Conservation (phyloP, 1,140 invertebrate species). For the Euwallacea similis region DNA sequence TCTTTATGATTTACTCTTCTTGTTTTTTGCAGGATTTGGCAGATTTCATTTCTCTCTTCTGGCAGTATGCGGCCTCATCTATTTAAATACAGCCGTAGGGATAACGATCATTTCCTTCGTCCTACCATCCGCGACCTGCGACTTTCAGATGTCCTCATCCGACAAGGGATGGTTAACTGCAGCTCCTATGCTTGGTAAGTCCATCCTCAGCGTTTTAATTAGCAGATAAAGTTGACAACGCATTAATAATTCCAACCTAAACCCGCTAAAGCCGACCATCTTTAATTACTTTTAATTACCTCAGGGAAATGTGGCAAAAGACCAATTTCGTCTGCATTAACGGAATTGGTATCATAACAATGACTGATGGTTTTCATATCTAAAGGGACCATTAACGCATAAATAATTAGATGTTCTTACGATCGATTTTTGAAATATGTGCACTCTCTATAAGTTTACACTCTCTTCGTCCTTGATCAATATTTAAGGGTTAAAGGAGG, state of each 20-base stretch:
- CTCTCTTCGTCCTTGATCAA: too few species aligned
- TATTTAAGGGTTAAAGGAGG: too few species aligned
- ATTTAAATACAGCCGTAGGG: conserved; percentile 77
- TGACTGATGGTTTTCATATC: too few species aligned
- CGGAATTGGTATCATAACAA: too few species aligned
- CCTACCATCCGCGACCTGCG: conserved; percentile 73
- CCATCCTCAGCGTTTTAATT: background rate
- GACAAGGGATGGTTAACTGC: conserved; percentile 75
- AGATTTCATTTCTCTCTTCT: conserved; percentile 73
- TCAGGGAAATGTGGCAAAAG: background rate
- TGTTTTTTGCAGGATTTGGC: conserved; percentile 68
- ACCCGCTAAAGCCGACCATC: too few species aligned
- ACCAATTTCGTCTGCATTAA: background rate
- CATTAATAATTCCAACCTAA: too few species aligned
- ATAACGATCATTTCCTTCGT: conserved; percentile 85
- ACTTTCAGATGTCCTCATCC: conserved; percentile 72
- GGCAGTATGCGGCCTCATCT: conserved; percentile 70
- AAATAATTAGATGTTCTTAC: too few species aligned
- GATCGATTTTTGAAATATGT: too few species aligned
- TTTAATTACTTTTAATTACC: background rate
- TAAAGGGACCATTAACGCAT: too few species aligned
- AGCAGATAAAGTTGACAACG: too few species aligned
- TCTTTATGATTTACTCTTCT: background rate
- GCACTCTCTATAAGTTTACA: too few species aligned
- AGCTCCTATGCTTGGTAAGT: conserved; percentile 73